Evolutionary conservation across 2,113 vertebrate genomes (phyloP), one percentile per base, ranked within the genome.

Genomic region (Melanerpes formicivorus): DNA sequence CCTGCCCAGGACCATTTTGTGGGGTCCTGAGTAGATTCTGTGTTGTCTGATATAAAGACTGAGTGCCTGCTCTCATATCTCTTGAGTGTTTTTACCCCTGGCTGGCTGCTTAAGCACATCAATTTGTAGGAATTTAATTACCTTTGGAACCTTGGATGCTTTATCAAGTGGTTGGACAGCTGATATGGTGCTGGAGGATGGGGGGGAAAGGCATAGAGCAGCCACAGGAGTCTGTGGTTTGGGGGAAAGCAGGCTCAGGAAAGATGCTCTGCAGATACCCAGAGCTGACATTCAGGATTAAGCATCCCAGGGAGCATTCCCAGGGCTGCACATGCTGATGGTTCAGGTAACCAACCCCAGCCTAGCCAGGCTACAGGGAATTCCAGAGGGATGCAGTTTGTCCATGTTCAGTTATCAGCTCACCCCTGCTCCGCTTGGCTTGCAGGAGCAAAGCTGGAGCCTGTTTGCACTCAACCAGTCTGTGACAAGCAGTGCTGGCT

Each of bases 331-430:
- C 46, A 10, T 17, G 10, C 3, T 15, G 59, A 23, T 16, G 44
- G 44, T 25, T 83, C 48, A 32, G 9, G 25, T 26, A 60, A 26
- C 11, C 70, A 59, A 4, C 8, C 7, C 42, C 40, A 32, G 48
- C 40, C 58, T 50, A 32, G 59, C n/a, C 66, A 76, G 27, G 29
- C 48, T 27, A 3, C 87, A 18, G 14, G 2, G 10, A 34, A 46
- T 12, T 52, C 42, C 65, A n/a, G 13, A 19, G 0, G 5, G 73
- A 59, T 21, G 10, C 7, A 0, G 2, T 52, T 52, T 9, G 21
- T 25, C 64, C 9, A 0, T 52, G 71, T 27, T 16, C 72, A 18
- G 56, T 2, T 44, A 58, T 2, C 52, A 5, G 23, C 60, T 59
- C 25, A 37, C 27, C 55, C 48, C 56, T 18, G 22, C 50, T 64